These are phyloP conservation scores for Gobius niger DNA, from an alignment of 2,113 vertebrate species.

Conservation along the genomic window DNA sequence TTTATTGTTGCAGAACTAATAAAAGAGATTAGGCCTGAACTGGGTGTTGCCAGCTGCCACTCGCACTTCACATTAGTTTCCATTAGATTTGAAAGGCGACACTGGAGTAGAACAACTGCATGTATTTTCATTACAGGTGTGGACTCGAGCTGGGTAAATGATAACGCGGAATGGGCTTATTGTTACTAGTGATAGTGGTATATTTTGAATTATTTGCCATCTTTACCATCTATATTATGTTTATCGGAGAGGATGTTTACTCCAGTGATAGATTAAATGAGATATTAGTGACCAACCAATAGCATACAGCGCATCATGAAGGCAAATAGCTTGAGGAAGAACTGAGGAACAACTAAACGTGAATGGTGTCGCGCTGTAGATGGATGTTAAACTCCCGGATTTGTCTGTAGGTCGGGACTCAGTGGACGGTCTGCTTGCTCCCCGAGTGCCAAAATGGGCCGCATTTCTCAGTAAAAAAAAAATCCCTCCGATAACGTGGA, in stretches of 20 bases:
- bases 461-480: neutral
- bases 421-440: neutral
- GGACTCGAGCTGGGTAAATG: neutral
- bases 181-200: neutral
- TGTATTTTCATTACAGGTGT: neutral
- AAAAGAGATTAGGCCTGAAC: slow-evolving; percentile 7
- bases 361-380: neutral
- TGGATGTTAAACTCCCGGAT: neutral
- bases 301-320: too few relatives aligned
- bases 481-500: too few relatives aligned
- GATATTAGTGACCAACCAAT: too few relatives aligned
- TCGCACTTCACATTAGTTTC: slow-evolving; percentile 12
- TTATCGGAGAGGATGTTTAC: too few relatives aligned
- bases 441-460: too few relatives aligned
- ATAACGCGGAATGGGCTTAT: neutral
- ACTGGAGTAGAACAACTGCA: slow-evolving; percentile 4
- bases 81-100: slow-evolving; percentile 25
- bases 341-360: too few relatives aligned
- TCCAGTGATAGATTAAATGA: too few relatives aligned
- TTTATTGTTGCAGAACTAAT: slow-evolving; percentile 7
- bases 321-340: neutral
- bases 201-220: too few relatives aligned
- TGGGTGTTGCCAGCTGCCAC: neutral
- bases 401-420: neutral
- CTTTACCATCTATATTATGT: too few relatives aligned